Evolutionary conservation across 2,797 vertebrate species (phyloP), one percentile per base, ranked within the genome.

Genomic region (Halcyon chelicuti): DNA sequence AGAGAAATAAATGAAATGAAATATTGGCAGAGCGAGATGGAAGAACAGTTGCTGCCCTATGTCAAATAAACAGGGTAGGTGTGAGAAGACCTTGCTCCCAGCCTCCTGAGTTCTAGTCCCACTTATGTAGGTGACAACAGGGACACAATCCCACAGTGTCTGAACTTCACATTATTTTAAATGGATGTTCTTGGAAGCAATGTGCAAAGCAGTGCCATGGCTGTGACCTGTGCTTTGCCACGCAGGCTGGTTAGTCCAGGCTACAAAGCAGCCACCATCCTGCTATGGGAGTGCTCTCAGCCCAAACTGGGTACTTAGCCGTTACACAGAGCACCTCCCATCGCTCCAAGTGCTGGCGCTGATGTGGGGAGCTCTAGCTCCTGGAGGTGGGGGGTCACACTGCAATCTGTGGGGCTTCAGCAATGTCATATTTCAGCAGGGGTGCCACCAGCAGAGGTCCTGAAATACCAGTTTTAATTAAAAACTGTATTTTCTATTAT

Each of bases 391-490:
- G 83, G 37, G 67, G 35, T 91, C 67, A 68, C 11, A 14, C 52
- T 54, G 31, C 29, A 54, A 29, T 28, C 37, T 52, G 49, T 1
- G 2, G 63, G 83, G 63, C 71, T 90, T 93, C 77, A 73, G 52
- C 2, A 2, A 85, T 54, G 66, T 44, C 19, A 0, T 92, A 71
- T 95, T 95, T 95, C 91, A 90, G 44, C 57, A 85, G 83, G 81
- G 67, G 40, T 95, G 74, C 88, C 88, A 94, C 93, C 83, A 96
- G 83, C 90, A 95, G 96, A 94, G 88, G 90, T 96, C 37, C 77
- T 2, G 72, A 95, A 95, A 95, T 95, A 95, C 88, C 93, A 95
- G 47, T 93, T 90, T 96, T 96, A 96, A 97, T 97, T 97, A 97
- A 95, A 95, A 92, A 28, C 67, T 74, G 29, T 79, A 54, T 85